Evolutionary conservation across 2,888 invertebrate genomes (phyloP), one percentile per base, ranked within the genome.

Genomic region (Nezara viridula): DNA sequence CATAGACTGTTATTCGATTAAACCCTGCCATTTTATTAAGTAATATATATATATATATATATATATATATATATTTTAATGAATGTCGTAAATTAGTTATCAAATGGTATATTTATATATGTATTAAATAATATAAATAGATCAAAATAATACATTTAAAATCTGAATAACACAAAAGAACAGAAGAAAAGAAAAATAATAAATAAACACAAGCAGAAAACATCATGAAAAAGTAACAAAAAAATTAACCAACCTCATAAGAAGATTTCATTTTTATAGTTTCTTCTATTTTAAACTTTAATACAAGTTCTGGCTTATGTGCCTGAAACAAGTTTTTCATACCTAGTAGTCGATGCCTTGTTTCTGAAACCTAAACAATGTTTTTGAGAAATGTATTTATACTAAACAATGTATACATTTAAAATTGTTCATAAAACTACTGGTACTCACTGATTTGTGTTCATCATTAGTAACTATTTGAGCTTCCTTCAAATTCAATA

Each of bases 401-500:
- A 27, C 16, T 47, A 19, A 19, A 50, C 14, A 2, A 47, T 24
- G 32, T 16, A 88, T 16, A 40, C 37, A 88, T 88, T 52, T 37
- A 24, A 60, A 27, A 60, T 14, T 4, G 1, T 55, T 37, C 27
- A 88, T 16, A 81, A 81, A 77, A 32, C 19, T 12, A 3, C 24
- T 24, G 40, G 12, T 21, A 52, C 86, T 52, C 50, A 86, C 86
- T 86, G 49, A 21, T 47, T 49, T 50, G 21, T 21, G 19, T 19
- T 86, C 50, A 50, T 49, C 21, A 14, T 40, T n/a, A 52, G 86
- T 50, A 32, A 49, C 32, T 21, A 96, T 94, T 91, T 95, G 95
- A 1, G 96, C 95, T 85, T 95, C 95, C 12, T 96, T 94, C 37
- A 97, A 92, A 88, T 96, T 96, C 16, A 97, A 92, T 19, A 96